These are phyloP conservation scores for Pristionchus fissidentatus DNA, from an alignment of 2,888 invertebrate species.

Conservation along the genomic window DNA sequence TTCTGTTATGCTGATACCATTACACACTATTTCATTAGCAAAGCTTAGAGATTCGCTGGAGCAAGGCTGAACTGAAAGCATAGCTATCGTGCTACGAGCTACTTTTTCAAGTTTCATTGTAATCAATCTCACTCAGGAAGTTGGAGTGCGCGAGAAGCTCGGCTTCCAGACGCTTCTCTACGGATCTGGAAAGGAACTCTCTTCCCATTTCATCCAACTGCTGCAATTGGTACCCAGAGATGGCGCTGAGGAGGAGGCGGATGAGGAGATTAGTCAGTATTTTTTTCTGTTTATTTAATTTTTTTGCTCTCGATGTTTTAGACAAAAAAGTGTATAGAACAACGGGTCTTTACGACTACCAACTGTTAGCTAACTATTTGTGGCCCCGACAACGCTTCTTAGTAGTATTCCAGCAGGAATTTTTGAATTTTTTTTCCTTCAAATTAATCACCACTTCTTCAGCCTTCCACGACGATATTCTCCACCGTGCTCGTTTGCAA, in stretches of 20 bases:
- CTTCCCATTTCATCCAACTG: conserved; percentile 8
- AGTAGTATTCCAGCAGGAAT: no score
- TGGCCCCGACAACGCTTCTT: no score
- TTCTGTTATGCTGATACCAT: no score
- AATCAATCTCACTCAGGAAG: background rate
- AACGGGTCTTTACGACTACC: no score
- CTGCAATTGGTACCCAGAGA: conserved; percentile 1
- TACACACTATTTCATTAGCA: no score
- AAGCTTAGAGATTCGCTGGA: no score
- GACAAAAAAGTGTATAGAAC: no score
- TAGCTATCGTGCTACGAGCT: no score
- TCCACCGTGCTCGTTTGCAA: conserved; percentile 26
- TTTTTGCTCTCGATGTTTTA: background rate
- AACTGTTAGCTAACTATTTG: no score
- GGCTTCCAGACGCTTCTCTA: conserved; percentile 47
- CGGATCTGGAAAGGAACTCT: conserved; percentile 31
- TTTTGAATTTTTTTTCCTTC: no score
- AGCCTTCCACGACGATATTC: background rate
- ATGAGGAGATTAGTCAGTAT: conserved; percentile 33
- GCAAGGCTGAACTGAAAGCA: no score
- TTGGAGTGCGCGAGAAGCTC: conserved; percentile 27
- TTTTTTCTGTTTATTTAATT: background rate
- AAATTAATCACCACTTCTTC: background rate
- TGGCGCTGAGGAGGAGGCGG: background rate
- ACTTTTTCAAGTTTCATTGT: no score